Conservation (phyloP, 35 echinoderm and acorn worm genomes). For the Strongylocentrotus purpuratus region DNA sequence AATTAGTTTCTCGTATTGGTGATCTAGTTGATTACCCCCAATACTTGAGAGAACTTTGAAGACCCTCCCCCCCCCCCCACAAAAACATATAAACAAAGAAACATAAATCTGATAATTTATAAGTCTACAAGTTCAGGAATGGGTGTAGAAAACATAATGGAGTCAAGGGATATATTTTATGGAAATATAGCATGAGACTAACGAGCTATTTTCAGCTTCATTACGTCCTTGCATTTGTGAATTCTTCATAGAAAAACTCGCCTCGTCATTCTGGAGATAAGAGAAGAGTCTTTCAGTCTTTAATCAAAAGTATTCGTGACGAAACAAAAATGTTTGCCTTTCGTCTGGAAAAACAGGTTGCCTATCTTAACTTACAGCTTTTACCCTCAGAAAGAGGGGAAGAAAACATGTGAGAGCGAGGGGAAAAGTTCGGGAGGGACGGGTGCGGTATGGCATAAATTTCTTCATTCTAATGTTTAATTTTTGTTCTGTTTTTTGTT, state of each 20-base stretch:
- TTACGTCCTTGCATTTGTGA: not conserved
- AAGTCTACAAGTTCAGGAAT: not conserved
- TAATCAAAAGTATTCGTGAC: not conserved
- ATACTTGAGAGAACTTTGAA: no score
- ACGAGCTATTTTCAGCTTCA: no score
- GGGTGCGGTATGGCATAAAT: no score
- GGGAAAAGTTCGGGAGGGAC: no score
- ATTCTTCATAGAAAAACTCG: not conserved
- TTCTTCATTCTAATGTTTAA: no score
- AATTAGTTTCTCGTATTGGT: no score
- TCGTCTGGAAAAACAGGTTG: not conserved
- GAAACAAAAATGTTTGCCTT: not conserved
- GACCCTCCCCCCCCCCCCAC: no score
- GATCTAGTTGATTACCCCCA: no score
- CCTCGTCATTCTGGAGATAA: not conserved
- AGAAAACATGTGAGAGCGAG: not conserved
- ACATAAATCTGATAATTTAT: not conserved
- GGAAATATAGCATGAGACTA: not conserved
- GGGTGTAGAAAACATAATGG: not conserved
- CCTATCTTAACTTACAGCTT: not conserved
- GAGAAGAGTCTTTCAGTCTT: not conserved
- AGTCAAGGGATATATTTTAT: not conserved
- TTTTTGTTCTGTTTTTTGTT: no score
- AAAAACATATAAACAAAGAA: not conserved
- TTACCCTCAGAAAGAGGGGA: not conserved